Percentiles rank a stretch among this genome's conserved stretches.
These are phyloP conservation scores for Stegophylla sp. DNA, from an alignment of 2,888 invertebrate species.

Conservation along the genomic window DNA sequence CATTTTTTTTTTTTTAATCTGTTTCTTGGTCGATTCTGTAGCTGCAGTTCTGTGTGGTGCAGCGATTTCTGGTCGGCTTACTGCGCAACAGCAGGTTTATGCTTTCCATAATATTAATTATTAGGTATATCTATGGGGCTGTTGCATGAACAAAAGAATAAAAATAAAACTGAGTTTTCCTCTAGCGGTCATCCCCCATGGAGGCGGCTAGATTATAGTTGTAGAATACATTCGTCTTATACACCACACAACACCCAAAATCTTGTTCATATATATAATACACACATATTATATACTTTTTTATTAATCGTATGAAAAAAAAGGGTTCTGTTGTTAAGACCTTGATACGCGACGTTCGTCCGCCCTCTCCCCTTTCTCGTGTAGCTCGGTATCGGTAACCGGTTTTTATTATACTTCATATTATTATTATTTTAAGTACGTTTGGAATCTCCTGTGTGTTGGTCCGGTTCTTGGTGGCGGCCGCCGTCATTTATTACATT, in stretches of 20 bases:
- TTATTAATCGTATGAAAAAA: constrained; percentile 22
- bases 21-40: constrained; percentile 24
- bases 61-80: background rate
- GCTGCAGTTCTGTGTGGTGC: background rate
- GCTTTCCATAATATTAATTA: constrained; percentile 23
- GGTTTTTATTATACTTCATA: constrained; percentile 49
- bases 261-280: background rate
- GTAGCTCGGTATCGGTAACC: background rate
- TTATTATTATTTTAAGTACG: constrained; percentile 41
- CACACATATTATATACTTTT: constrained; percentile 7
- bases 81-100: constrained; percentile 18
- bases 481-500: background rate
- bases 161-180: background rate
- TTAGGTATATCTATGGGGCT: background rate
- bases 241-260: background rate
- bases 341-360: constrained; percentile 26
- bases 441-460: constrained; percentile 42
- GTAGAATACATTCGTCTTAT: background rate
- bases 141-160: background rate
- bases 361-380: background rate
- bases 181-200: constrained; percentile 13
- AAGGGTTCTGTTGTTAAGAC: constrained; percentile 42
- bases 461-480: constrained; percentile 38
- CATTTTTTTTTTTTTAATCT: constrained; percentile 23
- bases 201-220: background rate